phyloP scores from a whole-genome alignment of 2,113 vertebrate species.

The Neolamprologus falcicula region DNA sequence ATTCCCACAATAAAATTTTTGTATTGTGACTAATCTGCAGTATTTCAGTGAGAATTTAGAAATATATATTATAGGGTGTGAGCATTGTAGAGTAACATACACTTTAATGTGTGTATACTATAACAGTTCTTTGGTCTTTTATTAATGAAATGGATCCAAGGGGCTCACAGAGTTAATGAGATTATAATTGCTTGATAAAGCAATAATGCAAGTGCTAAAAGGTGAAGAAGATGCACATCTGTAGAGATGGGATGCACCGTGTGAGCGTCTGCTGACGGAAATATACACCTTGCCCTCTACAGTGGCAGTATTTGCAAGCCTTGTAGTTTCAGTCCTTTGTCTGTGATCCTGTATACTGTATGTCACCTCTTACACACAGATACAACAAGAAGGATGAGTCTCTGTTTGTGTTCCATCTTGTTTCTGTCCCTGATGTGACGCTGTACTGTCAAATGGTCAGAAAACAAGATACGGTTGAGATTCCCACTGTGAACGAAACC shows the following conservation, averaged over 20 bases:
- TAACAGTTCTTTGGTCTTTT: slow-evolving; percentile 28
- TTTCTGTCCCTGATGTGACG: background rate
- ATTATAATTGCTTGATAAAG: slow-evolving; percentile 39
- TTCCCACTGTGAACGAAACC: background rate
- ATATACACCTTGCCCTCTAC: background rate
- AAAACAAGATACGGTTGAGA: slow-evolving; percentile 5
- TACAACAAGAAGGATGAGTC: background rate
- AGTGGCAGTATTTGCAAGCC: background rate
- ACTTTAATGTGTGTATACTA: slow-evolving; percentile 33
- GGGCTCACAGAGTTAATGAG: background rate
- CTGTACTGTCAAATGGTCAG: slow-evolving; percentile 25
- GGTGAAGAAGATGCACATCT: background rate
- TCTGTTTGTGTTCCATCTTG: background rate
- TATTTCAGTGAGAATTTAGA: slow-evolving; percentile 16
- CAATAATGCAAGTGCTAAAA: slow-evolving; percentile 21
- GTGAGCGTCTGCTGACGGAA: background rate
- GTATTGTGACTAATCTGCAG: slow-evolving; percentile 32
- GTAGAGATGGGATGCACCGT: background rate
- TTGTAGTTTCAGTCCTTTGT: background rate
- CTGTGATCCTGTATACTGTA: background rate
- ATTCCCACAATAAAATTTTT: slow-evolving; percentile 24
- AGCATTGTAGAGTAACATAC: slow-evolving; percentile 34
- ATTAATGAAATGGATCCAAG: background rate
- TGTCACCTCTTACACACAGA: background rate
- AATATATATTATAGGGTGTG: background rate